Evolutionary conservation across 1,140 invertebrate species (phyloP), one percentile per base, ranked within the genome.

Genomic region (Drosophila prosaltans): DNA sequence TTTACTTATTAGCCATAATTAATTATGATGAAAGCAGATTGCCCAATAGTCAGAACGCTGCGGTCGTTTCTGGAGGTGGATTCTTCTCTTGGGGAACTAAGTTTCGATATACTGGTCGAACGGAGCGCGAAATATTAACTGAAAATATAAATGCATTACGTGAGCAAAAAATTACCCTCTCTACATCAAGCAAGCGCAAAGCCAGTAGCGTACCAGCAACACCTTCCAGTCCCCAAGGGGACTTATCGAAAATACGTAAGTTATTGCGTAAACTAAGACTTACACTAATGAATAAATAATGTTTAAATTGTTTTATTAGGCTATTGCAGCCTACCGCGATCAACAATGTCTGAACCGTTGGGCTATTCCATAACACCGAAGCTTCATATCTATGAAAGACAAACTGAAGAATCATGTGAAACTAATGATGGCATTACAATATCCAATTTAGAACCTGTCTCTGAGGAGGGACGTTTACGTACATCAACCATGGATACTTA

Each of bases 11-110:
- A 51, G 24, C 5, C 0, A 5, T 41, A 9, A 48, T 40, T 26
- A 3, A 26, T 26, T 28, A 30, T 16, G 0, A 58, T 90, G 91
- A 59, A 0, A 3, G 16, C 92, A 98, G 97, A 61, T 95, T 98
- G 89, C 95, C 96, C 41, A 96, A 96, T 78, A 97, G 97, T 70
- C 95, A 95, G 55, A 97, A 98, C 92, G 97, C 97, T 45, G 95
- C 95, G 70, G 96, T 98, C 7, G 96, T 98, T 72, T 97, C 97
- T 24, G 97, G 98, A 28, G 97, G 98, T n/a, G 97, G 97, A 9
- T 95, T 99, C 76, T 99, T 99, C 93, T 98, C 97, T 0, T 97
- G 97, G 95, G 97, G 97, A 43, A 98, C 97, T 45, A 98, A 98
- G 93, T 98, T 99, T 92, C 96, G 97, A 79, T 98, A 97, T 92